Evolutionary conservation across 92 coral and sea anemone species (phyloP).

Genomic region (Chrysogorgia sp.): DNA sequence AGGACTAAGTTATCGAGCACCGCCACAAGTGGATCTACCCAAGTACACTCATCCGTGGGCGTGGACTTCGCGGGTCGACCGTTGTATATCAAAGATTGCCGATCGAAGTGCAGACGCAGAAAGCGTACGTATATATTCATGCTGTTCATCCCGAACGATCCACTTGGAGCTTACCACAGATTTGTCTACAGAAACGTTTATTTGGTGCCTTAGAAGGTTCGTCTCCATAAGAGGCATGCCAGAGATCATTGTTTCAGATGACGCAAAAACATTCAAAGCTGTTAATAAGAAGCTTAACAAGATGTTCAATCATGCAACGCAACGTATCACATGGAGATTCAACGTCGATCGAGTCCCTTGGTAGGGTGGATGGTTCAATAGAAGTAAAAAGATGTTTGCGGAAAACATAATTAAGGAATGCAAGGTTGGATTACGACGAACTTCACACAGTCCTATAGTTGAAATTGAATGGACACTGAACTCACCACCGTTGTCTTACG

Average conservation of each 20-base stretch:
- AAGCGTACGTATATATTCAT: slow-evolving; percentile 23
- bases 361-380: slow-evolving; percentile 35
- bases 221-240: slow-evolving; percentile 4
- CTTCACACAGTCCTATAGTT: slow-evolving; percentile 20
- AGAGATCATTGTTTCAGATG: slow-evolving; percentile 33
- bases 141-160: slow-evolving; percentile 31
- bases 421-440: slow-evolving; percentile 32
- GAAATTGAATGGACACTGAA: slow-evolving; percentile 40
- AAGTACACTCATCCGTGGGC: neutral
- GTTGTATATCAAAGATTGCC: slow-evolving; percentile 7
- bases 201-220: slow-evolving; percentile 49
- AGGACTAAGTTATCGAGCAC: neutral
- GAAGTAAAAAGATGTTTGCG: slow-evolving; percentile 21
- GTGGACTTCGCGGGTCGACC: slow-evolving; percentile 34
- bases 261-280: slow-evolving; percentile 41
- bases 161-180: slow-evolving; percentile 46
- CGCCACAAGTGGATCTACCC: neutral
- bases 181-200: slow-evolving; percentile 46
- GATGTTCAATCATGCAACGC: slow-evolving; percentile 21
- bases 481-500: slow-evolving; percentile 34
- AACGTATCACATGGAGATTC: slow-evolving; percentile 22
- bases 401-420: slow-evolving; percentile 37
- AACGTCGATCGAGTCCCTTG: slow-evolving; percentile 28
- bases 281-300: slow-evolving; percentile 3
- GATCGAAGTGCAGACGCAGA: neutral